These are phyloP conservation scores for Auanema freiburgensis DNA, from an alignment of 2,888 invertebrate genomes.

Conservation along the genomic window DNA sequence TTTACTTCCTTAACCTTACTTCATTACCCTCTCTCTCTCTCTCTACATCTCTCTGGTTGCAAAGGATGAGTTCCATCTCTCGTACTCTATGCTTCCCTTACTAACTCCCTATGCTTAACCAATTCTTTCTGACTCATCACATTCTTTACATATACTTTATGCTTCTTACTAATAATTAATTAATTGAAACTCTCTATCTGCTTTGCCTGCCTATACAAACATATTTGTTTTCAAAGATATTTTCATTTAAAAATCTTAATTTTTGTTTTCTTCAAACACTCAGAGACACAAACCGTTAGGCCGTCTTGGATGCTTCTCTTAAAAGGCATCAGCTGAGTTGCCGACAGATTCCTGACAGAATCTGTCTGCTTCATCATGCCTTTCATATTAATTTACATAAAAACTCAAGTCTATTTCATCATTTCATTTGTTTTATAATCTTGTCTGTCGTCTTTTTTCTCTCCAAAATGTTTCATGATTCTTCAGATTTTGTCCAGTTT, in stretches of 20 bases:
- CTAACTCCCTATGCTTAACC: not conserved
- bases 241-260: slow-evolving; percentile 3
- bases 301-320: not conserved
- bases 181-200: not conserved
- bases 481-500: not conserved
- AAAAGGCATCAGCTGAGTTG: not conserved
- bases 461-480: not conserved
- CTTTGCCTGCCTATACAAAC: not conserved
- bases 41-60: not conserved
- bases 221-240: not conserved
- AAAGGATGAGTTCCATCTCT: not conserved
- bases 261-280: not conserved
- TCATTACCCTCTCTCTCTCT: not conserved
- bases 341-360: no score
- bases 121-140: not conserved
- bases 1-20: not conserved
- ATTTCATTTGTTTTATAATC: not conserved
- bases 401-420: no score
- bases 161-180: no score
- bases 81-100: not conserved
- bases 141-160: not conserved
- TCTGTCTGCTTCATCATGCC: no score
- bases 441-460: not conserved
- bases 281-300: not conserved
- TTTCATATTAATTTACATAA: not conserved